phyloP scores from a whole-genome alignment of 2,113 vertebrate species.

The Penelope pileata region DNA sequence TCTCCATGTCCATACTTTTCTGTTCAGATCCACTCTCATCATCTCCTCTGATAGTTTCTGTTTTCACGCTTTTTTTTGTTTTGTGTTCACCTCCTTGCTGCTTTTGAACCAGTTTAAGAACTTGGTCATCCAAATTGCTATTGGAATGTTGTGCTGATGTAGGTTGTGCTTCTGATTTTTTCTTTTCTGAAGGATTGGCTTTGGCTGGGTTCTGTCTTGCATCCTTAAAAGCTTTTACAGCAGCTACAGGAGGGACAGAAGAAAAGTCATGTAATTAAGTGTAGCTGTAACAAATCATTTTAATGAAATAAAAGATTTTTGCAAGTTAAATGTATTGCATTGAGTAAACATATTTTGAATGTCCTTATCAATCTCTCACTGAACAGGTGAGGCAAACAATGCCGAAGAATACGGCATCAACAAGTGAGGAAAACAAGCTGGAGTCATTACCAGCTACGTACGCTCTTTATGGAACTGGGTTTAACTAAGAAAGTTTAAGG shows the following conservation, averaged over 20 bases:
- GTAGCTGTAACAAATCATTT: fast-evolving
- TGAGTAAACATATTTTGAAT: not conserved
- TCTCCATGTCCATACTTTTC: not conserved
- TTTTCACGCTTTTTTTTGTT: constrained; percentile 11
- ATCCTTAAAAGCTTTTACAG: constrained; percentile 88
- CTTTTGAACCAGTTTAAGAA: not conserved
- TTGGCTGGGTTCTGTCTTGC: constrained; percentile 74
- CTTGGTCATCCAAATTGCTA: not conserved
- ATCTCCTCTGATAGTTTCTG: not conserved
- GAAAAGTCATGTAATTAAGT: not conserved
- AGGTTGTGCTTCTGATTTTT: constrained; percentile 52
- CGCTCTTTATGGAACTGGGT: not conserved
- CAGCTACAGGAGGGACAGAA: constrained; percentile 69
- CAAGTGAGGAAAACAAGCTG: not conserved
- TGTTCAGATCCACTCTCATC: constrained; percentile 7
- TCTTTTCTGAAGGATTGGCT: constrained; percentile 1
- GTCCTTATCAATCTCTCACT: not conserved
- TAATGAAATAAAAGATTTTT: not conserved
- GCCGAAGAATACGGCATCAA: not conserved
- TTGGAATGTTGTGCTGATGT: not conserved
- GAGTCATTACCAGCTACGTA: not conserved
- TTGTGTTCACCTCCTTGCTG: constrained; percentile 15
- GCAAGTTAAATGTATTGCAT: not conserved
- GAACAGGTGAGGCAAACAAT: not conserved
- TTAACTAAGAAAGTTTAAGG: not conserved